Conservation (phyloP, 1,140 invertebrate genomes). For the Pemphigus obesinymphae region DNA sequence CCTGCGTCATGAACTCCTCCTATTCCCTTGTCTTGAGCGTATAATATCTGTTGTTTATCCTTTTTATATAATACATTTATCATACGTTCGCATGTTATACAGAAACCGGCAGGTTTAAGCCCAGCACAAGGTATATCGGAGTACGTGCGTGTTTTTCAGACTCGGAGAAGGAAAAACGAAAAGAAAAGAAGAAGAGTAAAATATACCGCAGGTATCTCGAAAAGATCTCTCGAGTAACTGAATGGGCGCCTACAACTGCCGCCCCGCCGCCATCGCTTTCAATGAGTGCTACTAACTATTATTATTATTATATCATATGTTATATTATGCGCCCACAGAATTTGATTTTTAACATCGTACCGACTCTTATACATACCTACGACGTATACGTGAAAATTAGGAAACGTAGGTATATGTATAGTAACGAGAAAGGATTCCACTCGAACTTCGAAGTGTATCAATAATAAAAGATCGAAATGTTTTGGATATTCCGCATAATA, state of each 20-base stretch:
- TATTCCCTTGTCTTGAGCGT: neutral
- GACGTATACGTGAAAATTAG: neutral
- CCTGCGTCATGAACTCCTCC: neutral
- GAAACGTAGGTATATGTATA: neutral
- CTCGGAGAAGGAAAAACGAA: too few species aligned
- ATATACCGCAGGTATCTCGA: neutral
- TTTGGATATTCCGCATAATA: too few species aligned
- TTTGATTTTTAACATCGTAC: neutral
- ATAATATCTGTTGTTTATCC: constrained; percentile 19
- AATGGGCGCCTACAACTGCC: neutral
- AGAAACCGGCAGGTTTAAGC: too few species aligned
- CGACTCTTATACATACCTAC: neutral
- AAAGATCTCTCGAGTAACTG: neutral
- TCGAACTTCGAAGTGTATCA: neutral
- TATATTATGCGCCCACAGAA: neutral
- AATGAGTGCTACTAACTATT: constrained; percentile 1
- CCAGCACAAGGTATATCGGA: neutral
- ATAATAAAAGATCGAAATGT: neutral
- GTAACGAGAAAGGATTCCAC: neutral
- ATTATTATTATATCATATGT: neutral
- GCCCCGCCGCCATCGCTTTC: too few species aligned
- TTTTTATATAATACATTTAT: neutral
- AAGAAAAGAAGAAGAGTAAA: neutral
- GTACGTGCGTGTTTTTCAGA: neutral
- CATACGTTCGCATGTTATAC: neutral